Evolutionary conservation across 2,888 invertebrate species (phyloP).

Genomic region (Sarcophaga variegata): DNA sequence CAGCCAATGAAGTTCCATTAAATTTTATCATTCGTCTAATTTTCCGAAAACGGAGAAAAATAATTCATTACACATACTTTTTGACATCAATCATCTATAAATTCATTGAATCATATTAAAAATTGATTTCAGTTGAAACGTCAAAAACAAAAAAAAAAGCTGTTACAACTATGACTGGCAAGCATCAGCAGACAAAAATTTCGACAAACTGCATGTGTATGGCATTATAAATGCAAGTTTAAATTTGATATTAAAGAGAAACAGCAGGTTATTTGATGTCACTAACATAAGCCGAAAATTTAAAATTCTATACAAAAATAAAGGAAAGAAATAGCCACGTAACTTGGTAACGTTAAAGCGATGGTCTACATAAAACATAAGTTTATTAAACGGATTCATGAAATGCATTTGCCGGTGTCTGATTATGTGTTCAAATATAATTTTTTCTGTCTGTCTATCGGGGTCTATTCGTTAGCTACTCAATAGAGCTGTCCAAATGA

Average conservation of each 20-base stretch:
- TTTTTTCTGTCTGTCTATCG: slow-evolving; percentile 32
- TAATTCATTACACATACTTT: slow-evolving; percentile 27
- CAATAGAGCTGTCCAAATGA: slow-evolving; percentile 68
- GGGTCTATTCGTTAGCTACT: slow-evolving; percentile 30
- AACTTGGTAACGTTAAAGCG: background rate
- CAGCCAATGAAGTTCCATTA: background rate
- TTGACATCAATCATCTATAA: slow-evolving; percentile 43
- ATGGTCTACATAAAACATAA: slow-evolving; percentile 6
- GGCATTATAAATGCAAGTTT: slow-evolving; percentile 21
- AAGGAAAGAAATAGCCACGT: background rate
- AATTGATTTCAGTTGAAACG: slow-evolving; percentile 5
- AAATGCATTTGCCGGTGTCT: background rate
- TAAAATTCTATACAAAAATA: slow-evolving; percentile 20
- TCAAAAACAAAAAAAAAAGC: background rate
- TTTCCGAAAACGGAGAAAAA: background rate
- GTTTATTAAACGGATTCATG: slow-evolving; percentile 2
- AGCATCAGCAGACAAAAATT: background rate
- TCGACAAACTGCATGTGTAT: background rate
- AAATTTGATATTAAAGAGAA: slow-evolving; percentile 28
- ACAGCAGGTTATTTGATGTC: slow-evolving; percentile 46
- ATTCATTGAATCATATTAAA: slow-evolving; percentile 50
- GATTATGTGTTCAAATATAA: slow-evolving; percentile 9
- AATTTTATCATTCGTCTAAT: background rate
- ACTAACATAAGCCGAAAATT: slow-evolving; percentile 19
- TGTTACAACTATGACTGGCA: background rate